Evolutionary conservation across 1,140 invertebrate species (phyloP), one percentile per base, ranked within the genome.

Genomic region (Liolophura sinensis): DNA sequence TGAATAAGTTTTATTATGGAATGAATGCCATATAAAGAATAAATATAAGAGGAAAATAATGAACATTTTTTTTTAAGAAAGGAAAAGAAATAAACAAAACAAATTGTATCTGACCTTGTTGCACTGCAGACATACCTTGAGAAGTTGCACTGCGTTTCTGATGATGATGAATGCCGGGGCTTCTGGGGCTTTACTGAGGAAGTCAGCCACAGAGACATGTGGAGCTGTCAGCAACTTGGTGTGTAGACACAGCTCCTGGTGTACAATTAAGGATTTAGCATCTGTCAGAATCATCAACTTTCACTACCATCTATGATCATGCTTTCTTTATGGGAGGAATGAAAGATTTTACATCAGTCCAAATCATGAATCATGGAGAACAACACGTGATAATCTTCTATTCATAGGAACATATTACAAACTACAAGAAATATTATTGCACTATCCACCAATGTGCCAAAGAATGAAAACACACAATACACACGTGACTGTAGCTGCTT

Each of bases 191-290:
- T 89, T 87, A 16, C 90, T 85, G 20, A 98, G 78, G 82, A 95
- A 96, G 77, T 92, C 90, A 50, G 91, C 89, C 69, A 97, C 94
- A 9, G 90, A 88, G 50, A 89, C 90, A 73, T 91, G 91, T 3
- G 88, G 86, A 0, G 92, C 89, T 11, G 94, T 91, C 25, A 97
- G 85, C 62, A 94, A 88, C 83, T 97, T 96, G 0, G 93, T 91
- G 71, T 93, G 92, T 0, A 99, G 87, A 79, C 95, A 98, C n/a
- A 98, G 84, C 79, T 98, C 95, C 85, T 94, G 73, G 61, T 72
- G 72, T 54, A 20, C 52, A 54, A 20, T 20, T 3, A 20, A 54
- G 12, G 24, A 12, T 54, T 54, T 12, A 20, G 24, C n/a, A 54
- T 12, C 24, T 4, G 24, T 54, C 52, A 54, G 12, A 54, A 54